Conservation (phyloP, 2,113 vertebrate genomes). For the Smithornis capensis region DNA sequence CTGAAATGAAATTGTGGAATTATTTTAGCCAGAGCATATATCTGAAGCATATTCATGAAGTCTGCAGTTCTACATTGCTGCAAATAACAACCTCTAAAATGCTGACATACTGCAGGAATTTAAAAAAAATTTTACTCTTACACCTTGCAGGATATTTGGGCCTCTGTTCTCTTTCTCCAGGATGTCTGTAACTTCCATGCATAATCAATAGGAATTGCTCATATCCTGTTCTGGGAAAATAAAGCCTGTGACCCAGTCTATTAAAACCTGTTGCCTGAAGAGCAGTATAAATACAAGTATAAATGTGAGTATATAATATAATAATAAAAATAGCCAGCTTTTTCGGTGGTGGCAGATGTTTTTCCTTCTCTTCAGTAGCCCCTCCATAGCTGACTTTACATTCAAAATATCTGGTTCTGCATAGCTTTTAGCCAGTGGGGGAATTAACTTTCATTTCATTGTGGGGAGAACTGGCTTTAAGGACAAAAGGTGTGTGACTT, state of each 20-base stretch:
- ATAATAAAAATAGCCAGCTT: background rate
- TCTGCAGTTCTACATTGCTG: background rate
- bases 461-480: background rate
- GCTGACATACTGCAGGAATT: background rate
- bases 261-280: background rate
- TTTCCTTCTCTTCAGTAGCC: background rate
- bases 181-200: background rate
- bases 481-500: background rate
- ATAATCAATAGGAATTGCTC: conserved; percentile 15
- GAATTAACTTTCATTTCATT: background rate
- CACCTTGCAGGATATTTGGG: background rate
- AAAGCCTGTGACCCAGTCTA: background rate
- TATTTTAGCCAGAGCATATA: background rate
- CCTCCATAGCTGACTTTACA: background rate
- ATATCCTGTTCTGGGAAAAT: conserved; percentile 15
- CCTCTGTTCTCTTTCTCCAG: background rate
- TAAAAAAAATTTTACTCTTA: background rate
- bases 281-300: too few species aligned
- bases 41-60: background rate
- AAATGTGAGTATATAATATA: too few species aligned
- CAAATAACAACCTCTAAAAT: background rate
- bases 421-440: background rate
- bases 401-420: background rate
- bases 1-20: background rate
- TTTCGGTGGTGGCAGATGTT: background rate